These are phyloP conservation scores for Piliocolobus tephrosceles DNA, from an alignment of 2,113 vertebrate species.

Conservation along the genomic window DNA sequence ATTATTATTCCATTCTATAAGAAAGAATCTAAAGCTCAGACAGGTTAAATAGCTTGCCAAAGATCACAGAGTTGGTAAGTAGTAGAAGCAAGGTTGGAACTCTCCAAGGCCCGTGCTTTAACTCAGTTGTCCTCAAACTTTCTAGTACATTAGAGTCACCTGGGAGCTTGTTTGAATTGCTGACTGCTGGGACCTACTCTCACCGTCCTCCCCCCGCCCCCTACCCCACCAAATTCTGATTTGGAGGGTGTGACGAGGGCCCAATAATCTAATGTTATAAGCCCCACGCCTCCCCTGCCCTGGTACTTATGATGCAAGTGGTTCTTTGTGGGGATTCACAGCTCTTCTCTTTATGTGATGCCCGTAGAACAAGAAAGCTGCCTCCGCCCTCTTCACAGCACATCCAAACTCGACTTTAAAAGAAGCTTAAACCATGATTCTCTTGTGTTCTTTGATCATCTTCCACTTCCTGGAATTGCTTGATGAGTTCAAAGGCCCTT, in stretches of 20 bases:
- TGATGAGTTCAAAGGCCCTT: conserved; percentile 52
- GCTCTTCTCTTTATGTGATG: conserved; percentile 1
- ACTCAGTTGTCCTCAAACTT: neutral
- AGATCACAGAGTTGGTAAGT: neutral
- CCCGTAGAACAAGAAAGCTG: neutral
- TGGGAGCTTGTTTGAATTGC: neutral
- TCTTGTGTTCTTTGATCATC: conserved; percentile 52
- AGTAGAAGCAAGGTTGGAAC: neutral
- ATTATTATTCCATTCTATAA: neutral
- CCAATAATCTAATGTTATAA: neutral
- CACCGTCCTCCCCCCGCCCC: too few species aligned
- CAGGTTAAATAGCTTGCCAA: neutral
- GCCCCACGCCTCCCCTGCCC: neutral
- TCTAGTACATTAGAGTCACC: conserved; percentile 8
- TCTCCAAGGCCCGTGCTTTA: neutral
- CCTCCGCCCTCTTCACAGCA: neutral
- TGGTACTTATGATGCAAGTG: neutral
- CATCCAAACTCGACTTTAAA: neutral
- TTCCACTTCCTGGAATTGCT: conserved; percentile 56
- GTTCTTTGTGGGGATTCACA: neutral
- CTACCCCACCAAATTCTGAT: neutral
- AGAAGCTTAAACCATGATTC: neutral
- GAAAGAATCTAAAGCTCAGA: neutral
- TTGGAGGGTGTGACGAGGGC: neutral
- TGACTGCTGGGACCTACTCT: neutral